phyloP scores from a whole-genome alignment of 1,140 invertebrate genomes.

The Steinernema feltiae region DNA sequence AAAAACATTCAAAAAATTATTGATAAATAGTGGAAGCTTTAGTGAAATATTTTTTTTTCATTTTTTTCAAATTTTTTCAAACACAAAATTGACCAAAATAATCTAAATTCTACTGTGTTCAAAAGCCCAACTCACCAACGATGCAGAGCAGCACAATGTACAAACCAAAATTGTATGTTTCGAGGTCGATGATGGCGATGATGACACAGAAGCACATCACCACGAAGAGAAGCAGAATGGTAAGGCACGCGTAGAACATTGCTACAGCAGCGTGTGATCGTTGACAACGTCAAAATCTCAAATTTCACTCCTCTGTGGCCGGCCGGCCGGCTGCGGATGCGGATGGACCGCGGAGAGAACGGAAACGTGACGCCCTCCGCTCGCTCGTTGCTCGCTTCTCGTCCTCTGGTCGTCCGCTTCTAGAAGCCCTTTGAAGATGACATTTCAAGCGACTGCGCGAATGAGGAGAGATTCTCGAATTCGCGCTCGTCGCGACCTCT shows the following conservation, averaged over 20 bases:
- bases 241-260: constrained; percentile 57
- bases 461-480: background rate
- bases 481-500: background rate
- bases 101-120: too few species aligned
- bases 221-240: constrained; percentile 49
- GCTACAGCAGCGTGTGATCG: too few species aligned
- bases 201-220: constrained; percentile 52
- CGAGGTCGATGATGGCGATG: constrained; percentile 55
- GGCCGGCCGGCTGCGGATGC: too few species aligned
- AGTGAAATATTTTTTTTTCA: too few species aligned
- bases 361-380: constrained; percentile 9
- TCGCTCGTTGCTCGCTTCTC: background rate
- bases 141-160: constrained; percentile 56
- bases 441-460: background rate
- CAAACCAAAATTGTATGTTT: constrained; percentile 56
- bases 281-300: too few species aligned
- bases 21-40: too few species aligned
- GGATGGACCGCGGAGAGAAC: background rate
- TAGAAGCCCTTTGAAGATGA: background rate
- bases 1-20: constrained; percentile 6
- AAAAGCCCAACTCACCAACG: constrained; percentile 54
- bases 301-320: background rate
- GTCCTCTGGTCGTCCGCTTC: background rate
- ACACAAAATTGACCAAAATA: too few species aligned
- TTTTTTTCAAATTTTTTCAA: too few species aligned